phyloP scores from a whole-genome alignment of 2,113 vertebrate genomes.

The Alosa alosa region DNA sequence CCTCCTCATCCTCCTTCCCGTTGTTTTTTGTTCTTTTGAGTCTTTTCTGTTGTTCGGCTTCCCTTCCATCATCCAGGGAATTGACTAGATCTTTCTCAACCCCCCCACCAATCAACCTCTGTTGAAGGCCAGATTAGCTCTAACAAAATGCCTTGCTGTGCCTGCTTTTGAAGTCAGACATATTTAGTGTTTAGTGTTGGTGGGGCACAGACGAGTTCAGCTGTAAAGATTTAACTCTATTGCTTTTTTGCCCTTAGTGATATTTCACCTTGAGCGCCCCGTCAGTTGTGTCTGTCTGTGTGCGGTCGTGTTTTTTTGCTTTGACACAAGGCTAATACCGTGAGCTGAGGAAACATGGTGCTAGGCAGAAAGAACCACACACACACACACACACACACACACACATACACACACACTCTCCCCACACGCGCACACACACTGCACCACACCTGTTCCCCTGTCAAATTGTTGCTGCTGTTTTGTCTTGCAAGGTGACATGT shows the following conservation, averaged over 20 bases:
- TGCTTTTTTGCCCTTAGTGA: not conserved
- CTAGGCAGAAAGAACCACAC: not conserved
- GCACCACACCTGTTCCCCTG: slow-evolving; percentile 47
- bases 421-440: not conserved
- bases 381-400: slow-evolving; percentile 8
- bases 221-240: not conserved
- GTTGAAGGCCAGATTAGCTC: not conserved
- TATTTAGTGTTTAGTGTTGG: not conserved
- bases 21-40: not conserved
- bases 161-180: not conserved
- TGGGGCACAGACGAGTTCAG: not conserved
- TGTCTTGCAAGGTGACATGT: slow-evolving; percentile 28
- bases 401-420: slow-evolving; percentile 5
- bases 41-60: not conserved
- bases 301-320: not conserved
- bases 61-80: not conserved
- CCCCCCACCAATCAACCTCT: not conserved
- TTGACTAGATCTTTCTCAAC: not conserved
- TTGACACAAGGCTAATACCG: not conserved
- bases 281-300: not conserved
- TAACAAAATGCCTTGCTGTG: not conserved
- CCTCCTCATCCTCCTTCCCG: not conserved
- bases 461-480: slow-evolving; percentile 40
- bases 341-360: not conserved
- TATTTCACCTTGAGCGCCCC: not conserved